Evolutionary conservation across 2,113 vertebrate genomes (phyloP).

Genomic region (Panthera uncia): DNA sequence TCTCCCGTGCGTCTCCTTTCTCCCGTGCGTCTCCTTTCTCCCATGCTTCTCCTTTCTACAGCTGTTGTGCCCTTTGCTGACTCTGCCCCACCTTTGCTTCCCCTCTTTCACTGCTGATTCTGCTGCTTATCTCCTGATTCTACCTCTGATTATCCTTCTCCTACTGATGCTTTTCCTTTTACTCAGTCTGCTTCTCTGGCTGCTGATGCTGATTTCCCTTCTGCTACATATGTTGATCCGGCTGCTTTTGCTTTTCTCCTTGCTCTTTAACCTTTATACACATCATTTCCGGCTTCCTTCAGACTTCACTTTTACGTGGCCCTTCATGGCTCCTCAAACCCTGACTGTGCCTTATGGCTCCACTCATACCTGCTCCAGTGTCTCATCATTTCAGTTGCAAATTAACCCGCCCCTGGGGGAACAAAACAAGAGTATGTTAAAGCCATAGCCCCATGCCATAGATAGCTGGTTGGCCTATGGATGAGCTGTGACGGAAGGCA

Average conservation of each 20-base stretch:
- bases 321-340: background rate
- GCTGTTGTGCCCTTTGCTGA: background rate
- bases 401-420: background rate
- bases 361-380: background rate
- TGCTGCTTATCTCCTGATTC: background rate
- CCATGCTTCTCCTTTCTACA: background rate
- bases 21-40: background rate
- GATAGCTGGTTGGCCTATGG: background rate
- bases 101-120: background rate
- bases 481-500: background rate
- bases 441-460: background rate
- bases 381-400: background rate
- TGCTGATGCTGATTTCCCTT: background rate
- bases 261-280: background rate
- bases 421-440: background rate
- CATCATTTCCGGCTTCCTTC: background rate
- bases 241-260: background rate
- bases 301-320: background rate
- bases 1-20: background rate
- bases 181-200: background rate
- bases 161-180: background rate
- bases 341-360: background rate
- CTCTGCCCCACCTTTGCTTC: background rate
- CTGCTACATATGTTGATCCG: background rate
- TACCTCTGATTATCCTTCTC: background rate